Conservation (phyloP, 2,888 invertebrate species). For the Lysandra coridon region DNA sequence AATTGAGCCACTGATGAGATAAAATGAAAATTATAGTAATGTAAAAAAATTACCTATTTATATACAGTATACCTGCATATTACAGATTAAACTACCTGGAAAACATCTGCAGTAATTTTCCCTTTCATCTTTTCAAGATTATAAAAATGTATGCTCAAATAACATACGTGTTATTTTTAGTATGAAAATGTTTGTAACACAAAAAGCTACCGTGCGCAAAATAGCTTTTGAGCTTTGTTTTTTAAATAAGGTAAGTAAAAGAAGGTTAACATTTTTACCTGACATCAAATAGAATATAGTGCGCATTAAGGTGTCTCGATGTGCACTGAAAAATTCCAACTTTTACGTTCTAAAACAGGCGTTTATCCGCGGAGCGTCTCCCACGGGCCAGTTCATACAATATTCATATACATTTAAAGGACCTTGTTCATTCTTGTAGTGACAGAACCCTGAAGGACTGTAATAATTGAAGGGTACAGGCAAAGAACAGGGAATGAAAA, state of each 20-base stretch:
- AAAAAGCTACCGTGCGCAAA: not conserved
- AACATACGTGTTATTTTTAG: not conserved
- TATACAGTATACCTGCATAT: not conserved
- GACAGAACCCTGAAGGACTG: too few relatives aligned
- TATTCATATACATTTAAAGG: slow-evolving; percentile 65
- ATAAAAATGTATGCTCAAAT: slow-evolving; percentile 2
- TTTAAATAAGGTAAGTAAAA: slow-evolving; percentile 18
- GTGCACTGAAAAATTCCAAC: slow-evolving; percentile 55
- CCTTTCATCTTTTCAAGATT: not conserved
- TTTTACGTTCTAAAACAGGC: slow-evolving; percentile 64
- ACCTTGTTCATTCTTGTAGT: slow-evolving; percentile 34
- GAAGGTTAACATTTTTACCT: slow-evolving; percentile 30
- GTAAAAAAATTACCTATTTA: not conserved
- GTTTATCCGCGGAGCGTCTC: slow-evolving; percentile 62
- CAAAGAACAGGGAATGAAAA: too few relatives aligned
- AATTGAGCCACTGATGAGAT: too few relatives aligned
- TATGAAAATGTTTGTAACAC: slow-evolving; percentile 19
- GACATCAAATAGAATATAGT: slow-evolving; percentile 37
- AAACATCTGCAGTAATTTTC: not conserved
- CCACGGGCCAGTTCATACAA: slow-evolving; percentile 67
- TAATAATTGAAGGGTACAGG: too few relatives aligned
- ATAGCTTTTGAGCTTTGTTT: not conserved
- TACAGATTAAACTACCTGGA: not conserved
- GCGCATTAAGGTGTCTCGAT: slow-evolving; percentile 43
- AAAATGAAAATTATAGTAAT: too few relatives aligned